These are phyloP conservation scores for Acrocephalus arundinaceus DNA, from an alignment of 2,113 vertebrate species.

Conservation along the genomic window DNA sequence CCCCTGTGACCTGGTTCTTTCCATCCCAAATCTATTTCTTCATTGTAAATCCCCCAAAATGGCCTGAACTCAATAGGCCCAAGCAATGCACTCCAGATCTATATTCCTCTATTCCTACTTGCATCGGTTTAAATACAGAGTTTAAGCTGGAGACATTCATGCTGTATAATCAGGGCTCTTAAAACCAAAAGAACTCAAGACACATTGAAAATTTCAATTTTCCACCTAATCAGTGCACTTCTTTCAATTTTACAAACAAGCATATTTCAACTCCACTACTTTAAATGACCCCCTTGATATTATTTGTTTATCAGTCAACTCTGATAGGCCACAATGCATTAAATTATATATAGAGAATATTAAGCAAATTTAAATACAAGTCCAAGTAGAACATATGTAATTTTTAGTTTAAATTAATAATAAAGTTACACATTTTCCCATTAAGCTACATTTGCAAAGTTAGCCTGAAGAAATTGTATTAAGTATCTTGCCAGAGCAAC, in stretches of 20 bases:
- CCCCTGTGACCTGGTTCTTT: background rate
- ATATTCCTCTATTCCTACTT: background rate
- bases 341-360: background rate
- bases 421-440: background rate
- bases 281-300: background rate
- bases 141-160: background rate
- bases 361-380: background rate
- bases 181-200: background rate
- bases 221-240: background rate
- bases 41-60: background rate
- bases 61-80: background rate
- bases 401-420: constrained; percentile 31
- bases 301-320: background rate
- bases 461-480: background rate
- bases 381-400: background rate
- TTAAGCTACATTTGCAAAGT: constrained; percentile 1
- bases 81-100: background rate
- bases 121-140: background rate
- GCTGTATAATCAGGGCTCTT: background rate
- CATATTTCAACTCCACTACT: background rate
- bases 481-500: background rate
- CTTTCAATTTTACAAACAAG: constrained; percentile 8
- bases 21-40: background rate
- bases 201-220: background rate
- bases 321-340: background rate